Base-by-base conservation (phyloP, 1,140 invertebrate species). In the Cydia fagiglandana region DNA sequence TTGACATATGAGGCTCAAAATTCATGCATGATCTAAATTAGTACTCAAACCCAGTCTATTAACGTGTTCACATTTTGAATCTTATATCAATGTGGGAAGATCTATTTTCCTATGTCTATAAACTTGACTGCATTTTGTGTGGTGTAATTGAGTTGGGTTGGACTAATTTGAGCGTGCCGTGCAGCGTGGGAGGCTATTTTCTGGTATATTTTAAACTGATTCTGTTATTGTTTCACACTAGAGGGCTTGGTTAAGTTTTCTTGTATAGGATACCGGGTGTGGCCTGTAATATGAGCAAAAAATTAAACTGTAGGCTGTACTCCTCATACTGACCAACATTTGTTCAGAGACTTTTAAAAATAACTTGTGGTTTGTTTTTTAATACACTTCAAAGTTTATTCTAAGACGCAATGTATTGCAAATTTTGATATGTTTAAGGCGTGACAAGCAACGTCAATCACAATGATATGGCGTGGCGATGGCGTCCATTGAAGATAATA, bases 1-100 rank as follows among this genome's bases (percentile, higher is more conserved):
- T 10, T 61, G 56, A 61, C 56, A 61, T 61, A 61, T 61, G 56
- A 61, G 56, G 56, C 20, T 20, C 17, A 7, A 61, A 61, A 61
- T 61, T 61, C 10, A 61, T 12, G 56, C 56, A 20, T 56, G n/a
- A 20, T 15, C n/a, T 61, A 20, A 20, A 24, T 61, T 24, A 53
- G 50, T 12, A 12, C 17, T 17, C 17, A 2, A 61, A 61, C 12
- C 9, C 56, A 24, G 6, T 61, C n/a, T 53, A 2, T 5, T 17
- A 53, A 10, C 53, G n/a, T 56, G 15, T 56, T 0, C 5, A 61
- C 20, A 61, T 24, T 61, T 61, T 24, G 20, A 12, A 61, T n/a
- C 9, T 61, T 61, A 10, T 10, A 7, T 4, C 1, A 24, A 7
- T 12, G 17, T 24, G 10, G 2, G 24, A 61, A 9, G 20, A 24